phyloP scores from a whole-genome alignment of 1,140 invertebrate genomes.

The Chelonus insularis region DNA sequence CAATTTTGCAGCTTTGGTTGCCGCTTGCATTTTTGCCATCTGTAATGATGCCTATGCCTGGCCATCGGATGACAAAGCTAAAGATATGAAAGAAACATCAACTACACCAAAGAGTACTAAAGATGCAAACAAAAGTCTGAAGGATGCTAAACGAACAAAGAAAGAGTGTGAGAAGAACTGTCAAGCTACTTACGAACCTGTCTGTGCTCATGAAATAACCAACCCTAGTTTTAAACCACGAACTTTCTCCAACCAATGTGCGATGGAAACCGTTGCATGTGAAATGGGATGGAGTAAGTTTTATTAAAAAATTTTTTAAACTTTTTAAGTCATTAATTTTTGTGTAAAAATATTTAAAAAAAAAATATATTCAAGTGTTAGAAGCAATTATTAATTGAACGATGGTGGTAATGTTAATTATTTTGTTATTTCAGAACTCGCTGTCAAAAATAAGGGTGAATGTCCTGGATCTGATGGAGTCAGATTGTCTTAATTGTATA shows the following conservation, averaged over 20 bases:
- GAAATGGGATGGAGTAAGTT: slow-evolving; percentile 50
- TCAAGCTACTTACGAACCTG: slow-evolving; percentile 39
- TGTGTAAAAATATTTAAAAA: slow-evolving; percentile 18
- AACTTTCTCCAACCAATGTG: slow-evolving; percentile 47
- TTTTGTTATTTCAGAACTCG: slow-evolving; percentile 42
- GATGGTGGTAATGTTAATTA: slow-evolving; percentile 18
- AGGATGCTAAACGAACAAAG: slow-evolving; percentile 48
- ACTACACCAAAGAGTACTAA: slow-evolving; percentile 50
- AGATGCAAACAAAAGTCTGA: slow-evolving; percentile 49
- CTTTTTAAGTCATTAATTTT: slow-evolving; percentile 3
- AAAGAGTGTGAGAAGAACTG: slow-evolving; percentile 49
- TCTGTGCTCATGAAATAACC: slow-evolving; percentile 51
- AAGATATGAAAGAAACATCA: slow-evolving; percentile 39
- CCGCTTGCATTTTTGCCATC: slow-evolving; percentile 39
- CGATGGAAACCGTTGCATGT: slow-evolving; percentile 48
- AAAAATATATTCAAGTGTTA: not conserved
- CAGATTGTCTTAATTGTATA: slow-evolving; percentile 36
- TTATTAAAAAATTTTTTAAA: not conserved
- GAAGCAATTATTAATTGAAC: too few relatives aligned
- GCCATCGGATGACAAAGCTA: slow-evolving; percentile 38
- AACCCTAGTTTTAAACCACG: slow-evolving; percentile 42
- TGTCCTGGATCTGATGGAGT: slow-evolving; percentile 46
- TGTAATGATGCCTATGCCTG: slow-evolving; percentile 31
- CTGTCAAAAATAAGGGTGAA: slow-evolving; percentile 46
- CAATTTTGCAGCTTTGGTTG: slow-evolving; percentile 31